These are phyloP conservation scores for Cynocephalus volans DNA, from an alignment of 2,113 vertebrate species.

Conservation along the genomic window DNA sequence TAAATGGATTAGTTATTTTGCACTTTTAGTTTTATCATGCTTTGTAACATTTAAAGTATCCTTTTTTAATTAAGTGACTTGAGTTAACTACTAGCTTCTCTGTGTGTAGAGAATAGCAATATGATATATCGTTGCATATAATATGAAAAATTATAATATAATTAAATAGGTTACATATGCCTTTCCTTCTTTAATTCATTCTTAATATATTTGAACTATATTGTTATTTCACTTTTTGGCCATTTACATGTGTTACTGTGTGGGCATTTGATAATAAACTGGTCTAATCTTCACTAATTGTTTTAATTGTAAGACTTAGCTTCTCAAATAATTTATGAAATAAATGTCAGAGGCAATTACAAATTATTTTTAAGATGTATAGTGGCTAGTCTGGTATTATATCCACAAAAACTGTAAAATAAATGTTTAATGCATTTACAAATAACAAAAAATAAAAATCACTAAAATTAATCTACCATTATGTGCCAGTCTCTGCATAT, in stretches of 20 bases:
- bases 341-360: neutral
- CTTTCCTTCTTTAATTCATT: neutral
- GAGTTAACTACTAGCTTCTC: neutral
- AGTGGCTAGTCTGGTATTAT: neutral
- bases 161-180: neutral
- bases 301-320: neutral
- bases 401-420: neutral
- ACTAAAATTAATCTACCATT: neutral
- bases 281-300: neutral
- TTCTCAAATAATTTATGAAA: slow-evolving; percentile 10
- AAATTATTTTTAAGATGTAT: neutral
- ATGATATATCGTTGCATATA: neutral
- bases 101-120: neutral
- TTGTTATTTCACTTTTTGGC: neutral
- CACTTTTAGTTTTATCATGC: neutral
- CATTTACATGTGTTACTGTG: neutral
- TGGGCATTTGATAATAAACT: neutral
- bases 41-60: neutral
- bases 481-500: neutral
- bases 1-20: neutral
- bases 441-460: neutral
- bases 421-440: neutral
- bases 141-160: neutral
- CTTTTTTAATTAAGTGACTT: slow-evolving; percentile 40
- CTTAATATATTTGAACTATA: neutral